Evolutionary conservation across 2,797 vertebrate genomes (phyloP).

Genomic region (Dryobates pubescens): DNA sequence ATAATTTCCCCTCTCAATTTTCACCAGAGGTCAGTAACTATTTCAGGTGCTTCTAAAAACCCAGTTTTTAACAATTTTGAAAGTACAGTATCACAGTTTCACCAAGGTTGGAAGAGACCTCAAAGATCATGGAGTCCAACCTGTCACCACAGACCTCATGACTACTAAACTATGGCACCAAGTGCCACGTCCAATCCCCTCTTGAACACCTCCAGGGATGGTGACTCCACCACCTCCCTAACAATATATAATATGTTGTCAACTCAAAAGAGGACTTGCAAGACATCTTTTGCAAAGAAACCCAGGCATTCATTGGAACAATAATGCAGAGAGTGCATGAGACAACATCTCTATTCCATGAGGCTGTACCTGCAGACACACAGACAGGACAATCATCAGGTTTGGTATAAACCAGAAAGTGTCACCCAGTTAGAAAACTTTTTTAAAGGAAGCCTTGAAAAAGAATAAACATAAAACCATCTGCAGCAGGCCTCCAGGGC

Average conservation of each 20-base stretch:
- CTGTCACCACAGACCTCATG: too few relatives aligned
- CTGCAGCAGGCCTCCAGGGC: slow-evolving; percentile 7
- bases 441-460: background rate
- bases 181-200: too few relatives aligned
- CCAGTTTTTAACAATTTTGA: background rate
- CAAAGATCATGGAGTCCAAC: too few relatives aligned
- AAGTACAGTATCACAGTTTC: background rate
- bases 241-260: background rate
- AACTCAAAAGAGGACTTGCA: background rate
- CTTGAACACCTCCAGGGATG: too few relatives aligned
- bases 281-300: background rate
- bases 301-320: background rate
- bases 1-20: background rate
- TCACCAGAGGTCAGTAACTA: background rate
- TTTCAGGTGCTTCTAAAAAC: background rate
- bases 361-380: background rate
- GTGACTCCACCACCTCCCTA: too few relatives aligned
- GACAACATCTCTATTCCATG: background rate
- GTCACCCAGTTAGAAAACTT: slow-evolving; percentile 9
- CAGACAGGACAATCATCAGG: background rate
- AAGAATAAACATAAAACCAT: slow-evolving; percentile 27
- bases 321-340: background rate
- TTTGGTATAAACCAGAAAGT: background rate
- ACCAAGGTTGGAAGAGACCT: too few relatives aligned
- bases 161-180: too few relatives aligned